Evolutionary conservation across 2,888 invertebrate genomes (phyloP).

Genomic region (Agrochola litura): DNA sequence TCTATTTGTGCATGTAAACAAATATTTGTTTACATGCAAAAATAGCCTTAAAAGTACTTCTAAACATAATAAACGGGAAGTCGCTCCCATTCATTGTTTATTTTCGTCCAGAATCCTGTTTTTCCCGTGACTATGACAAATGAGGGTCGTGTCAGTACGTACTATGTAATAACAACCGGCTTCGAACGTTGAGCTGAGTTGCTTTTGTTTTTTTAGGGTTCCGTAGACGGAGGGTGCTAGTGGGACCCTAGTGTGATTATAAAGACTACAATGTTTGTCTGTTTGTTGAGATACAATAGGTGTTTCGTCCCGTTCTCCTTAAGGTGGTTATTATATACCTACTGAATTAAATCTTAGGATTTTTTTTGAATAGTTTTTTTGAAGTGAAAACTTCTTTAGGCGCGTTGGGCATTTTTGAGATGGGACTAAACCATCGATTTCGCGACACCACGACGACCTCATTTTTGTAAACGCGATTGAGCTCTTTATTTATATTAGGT

Average conservation of each 20-base stretch:
- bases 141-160: constrained; percentile 48
- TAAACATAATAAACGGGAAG: neutral
- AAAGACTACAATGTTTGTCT: neutral
- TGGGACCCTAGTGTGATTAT: neutral
- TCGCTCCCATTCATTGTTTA: constrained; percentile 26
- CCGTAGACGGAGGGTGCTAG: constrained; percentile 6
- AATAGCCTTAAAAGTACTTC: neutral
- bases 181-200: constrained; percentile 9
- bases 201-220: constrained; percentile 43
- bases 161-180: constrained; percentile 33
- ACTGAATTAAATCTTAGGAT: no score
- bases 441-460: no score
- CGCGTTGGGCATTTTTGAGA: no score
- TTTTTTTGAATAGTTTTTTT: no score
- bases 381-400: no score
- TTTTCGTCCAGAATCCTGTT: constrained; percentile 25
- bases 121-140: constrained; percentile 48
- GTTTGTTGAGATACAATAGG: neutral
- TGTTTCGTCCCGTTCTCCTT: neutral
- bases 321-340: no score
- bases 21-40: neutral
- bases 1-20: neutral
- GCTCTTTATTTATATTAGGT: no score
- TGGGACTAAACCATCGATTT: no score
- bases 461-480: no score